These are phyloP conservation scores for Mamestra brassicae DNA, from an alignment of 2,888 invertebrate genomes.

Conservation along the genomic window DNA sequence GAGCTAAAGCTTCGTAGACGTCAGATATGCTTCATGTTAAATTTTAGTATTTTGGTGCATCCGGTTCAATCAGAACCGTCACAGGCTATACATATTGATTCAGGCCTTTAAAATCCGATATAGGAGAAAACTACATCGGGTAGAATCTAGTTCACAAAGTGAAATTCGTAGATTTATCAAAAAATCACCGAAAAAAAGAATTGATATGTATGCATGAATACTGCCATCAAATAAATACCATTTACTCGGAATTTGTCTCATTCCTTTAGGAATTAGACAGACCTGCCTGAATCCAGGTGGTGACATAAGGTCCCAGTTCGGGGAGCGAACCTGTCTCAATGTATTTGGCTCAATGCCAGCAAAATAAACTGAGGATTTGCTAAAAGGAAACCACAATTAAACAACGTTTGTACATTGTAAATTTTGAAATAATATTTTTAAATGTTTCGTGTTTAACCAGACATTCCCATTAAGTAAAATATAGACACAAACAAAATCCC, in stretches of 20 bases:
- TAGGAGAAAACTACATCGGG: too few relatives aligned
- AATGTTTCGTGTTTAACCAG: background rate
- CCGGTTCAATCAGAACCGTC: too few relatives aligned
- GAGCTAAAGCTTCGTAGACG: too few relatives aligned
- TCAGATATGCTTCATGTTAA: too few relatives aligned
- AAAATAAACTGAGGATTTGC: slow-evolving; percentile 15
- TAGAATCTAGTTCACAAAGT: too few relatives aligned
- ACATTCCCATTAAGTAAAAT: background rate
- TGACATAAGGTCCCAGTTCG: slow-evolving; percentile 6
- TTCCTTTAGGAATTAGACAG: background rate
- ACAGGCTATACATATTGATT: too few relatives aligned
- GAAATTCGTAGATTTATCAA: too few relatives aligned
- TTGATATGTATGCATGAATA: background rate
- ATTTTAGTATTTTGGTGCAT: too few relatives aligned
- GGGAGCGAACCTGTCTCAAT: background rate
- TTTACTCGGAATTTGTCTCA: background rate
- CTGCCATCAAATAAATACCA: background rate
- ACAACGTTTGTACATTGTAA: background rate
- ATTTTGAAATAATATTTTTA: slow-evolving; percentile 19
- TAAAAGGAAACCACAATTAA: slow-evolving; percentile 29
- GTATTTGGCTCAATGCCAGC: slow-evolving; percentile 21
- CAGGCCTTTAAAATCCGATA: too few relatives aligned
- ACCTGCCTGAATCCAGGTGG: background rate
- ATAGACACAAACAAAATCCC: background rate
- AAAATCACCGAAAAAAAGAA: too few relatives aligned